Percentiles rank a stretch among this genome's conserved stretches.
phyloP scores from a whole-genome alignment of 2,797 vertebrate species.

The Sternarchorhynchus goeldii region DNA sequence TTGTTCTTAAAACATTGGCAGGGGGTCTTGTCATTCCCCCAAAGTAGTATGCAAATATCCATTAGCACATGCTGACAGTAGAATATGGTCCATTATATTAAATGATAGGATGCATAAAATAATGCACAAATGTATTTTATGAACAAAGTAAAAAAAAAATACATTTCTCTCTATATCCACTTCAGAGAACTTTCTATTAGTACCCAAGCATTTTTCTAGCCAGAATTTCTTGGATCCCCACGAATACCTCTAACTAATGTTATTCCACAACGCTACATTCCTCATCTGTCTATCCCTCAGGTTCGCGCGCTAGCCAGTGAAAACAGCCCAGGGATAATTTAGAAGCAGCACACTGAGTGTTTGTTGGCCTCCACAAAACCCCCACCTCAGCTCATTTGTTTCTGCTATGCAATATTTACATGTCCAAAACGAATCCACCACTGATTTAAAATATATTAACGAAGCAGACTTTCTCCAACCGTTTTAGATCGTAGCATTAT shows the following conservation, averaged over 20 bases:
- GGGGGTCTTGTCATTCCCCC: slow-evolving; percentile 50
- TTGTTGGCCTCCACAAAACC: slow-evolving; percentile 25
- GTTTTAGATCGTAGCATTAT: slow-evolving; percentile 65
- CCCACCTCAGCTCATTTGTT: slow-evolving; percentile 67
- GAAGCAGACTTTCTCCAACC: slow-evolving; percentile 56
- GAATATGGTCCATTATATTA: slow-evolving; percentile 41
- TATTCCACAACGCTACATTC: slow-evolving; percentile 57
- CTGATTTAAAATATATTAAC: slow-evolving; percentile 54
- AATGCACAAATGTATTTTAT: slow-evolving; percentile 56
- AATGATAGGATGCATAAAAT: slow-evolving; percentile 4
- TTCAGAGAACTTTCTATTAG: slow-evolving; percentile 31
- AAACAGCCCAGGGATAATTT: slow-evolving; percentile 31
- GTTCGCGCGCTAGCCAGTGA: slow-evolving; percentile 42
- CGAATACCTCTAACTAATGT: slow-evolving; percentile 64
- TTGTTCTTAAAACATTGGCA: slow-evolving; percentile 45
- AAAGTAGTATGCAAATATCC: slow-evolving; percentile 66
- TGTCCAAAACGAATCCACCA: slow-evolving; percentile 54
- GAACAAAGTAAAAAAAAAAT: neutral
- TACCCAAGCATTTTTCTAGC: slow-evolving; percentile 8
- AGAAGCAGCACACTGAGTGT: slow-evolving; percentile 35
- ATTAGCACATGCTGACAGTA: slow-evolving; percentile 62
- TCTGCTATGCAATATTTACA: slow-evolving; percentile 81
- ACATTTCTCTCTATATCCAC: slow-evolving; percentile 4
- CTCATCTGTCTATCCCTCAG: slow-evolving; percentile 58
- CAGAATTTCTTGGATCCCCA: slow-evolving; percentile 59